Conservation (phyloP, 2,888 invertebrate genomes). For the Ornithoptera alexandrae region DNA sequence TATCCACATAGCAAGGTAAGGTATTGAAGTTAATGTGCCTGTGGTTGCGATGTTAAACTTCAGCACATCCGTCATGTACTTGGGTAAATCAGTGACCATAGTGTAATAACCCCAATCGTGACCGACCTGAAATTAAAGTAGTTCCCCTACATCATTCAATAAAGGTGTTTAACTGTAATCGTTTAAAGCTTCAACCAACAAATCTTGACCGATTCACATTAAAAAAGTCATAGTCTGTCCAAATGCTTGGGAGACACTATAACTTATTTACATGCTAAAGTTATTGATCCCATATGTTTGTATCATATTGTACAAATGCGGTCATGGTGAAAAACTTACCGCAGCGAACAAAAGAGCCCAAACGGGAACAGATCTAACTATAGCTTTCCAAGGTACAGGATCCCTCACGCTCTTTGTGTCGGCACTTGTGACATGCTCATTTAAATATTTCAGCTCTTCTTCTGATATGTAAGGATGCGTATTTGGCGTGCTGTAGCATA, state of each 20-base stretch:
- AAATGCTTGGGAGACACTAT: too few relatives aligned
- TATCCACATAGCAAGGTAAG: conserved; percentile 85
- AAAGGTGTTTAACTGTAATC: not conserved
- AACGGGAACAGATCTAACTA: conserved; percentile 85
- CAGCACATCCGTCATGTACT: conserved; percentile 84
- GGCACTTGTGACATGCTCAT: conserved; percentile 80
- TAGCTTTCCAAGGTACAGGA: conserved; percentile 85
- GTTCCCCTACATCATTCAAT: not conserved
- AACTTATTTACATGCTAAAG: too few relatives aligned
- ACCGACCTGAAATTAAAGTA: conserved; percentile 55
- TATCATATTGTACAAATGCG: not conserved
- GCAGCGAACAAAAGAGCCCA: conserved; percentile 87
- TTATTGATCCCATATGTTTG: too few relatives aligned
- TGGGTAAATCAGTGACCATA: conserved; percentile 85
- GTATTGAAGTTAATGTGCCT: conserved; percentile 82
- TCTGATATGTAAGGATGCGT: conserved; percentile 79
- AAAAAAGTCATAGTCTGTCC: too few relatives aligned
- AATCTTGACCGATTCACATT: too few relatives aligned
- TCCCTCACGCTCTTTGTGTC: conserved; percentile 76
- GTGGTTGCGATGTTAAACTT: conserved; percentile 84
- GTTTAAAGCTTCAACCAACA: too few relatives aligned
- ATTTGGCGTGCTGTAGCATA: conserved; percentile 77
- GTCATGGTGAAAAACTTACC: conserved; percentile 50
- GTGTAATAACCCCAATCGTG: conserved; percentile 86
- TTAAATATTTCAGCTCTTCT: conserved; percentile 75